These are phyloP conservation scores for Axea sp. DNA, from an alignment of 2,888 invertebrate genomes.

Conservation along the genomic window DNA sequence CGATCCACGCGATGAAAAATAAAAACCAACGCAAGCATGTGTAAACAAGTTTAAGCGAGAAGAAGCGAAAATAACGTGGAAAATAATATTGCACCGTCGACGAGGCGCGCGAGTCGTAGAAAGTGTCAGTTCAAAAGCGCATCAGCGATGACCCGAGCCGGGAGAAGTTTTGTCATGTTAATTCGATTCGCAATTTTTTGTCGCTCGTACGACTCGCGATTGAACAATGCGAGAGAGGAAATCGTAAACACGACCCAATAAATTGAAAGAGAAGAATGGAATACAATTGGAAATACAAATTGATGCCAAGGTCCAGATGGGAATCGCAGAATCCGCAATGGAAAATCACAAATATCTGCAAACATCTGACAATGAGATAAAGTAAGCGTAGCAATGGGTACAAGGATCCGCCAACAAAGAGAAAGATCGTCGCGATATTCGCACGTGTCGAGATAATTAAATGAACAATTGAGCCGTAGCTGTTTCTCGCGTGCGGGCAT, in stretches of 20 bases:
- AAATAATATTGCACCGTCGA: no score
- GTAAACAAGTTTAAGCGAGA: no score
- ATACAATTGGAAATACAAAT: constrained; percentile 59
- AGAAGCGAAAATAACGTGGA: no score
- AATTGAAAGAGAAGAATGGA: constrained; percentile 55
- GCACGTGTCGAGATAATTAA: constrained; percentile 59
- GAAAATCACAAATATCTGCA: constrained; percentile 61
- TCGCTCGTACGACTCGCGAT: constrained; percentile 12
- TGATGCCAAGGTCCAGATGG: constrained; percentile 62
- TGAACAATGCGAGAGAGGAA: constrained; percentile 65
- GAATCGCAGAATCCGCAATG: constrained; percentile 63
- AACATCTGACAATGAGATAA: constrained; percentile 62
- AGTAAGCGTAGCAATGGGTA: constrained; percentile 63
- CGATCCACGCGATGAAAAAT: no score
- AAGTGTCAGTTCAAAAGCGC: constrained; percentile 7
- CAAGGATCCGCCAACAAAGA: constrained; percentile 60
- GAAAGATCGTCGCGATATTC: constrained; percentile 59
- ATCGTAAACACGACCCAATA: constrained; percentile 51
- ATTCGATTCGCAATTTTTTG: constrained; percentile 32
- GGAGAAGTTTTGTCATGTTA: constrained; percentile 49
- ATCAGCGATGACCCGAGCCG: constrained; percentile 35
- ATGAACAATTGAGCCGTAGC: constrained; percentile 49
- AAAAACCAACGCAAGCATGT: no score
- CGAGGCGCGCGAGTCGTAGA: constrained; percentile 2
- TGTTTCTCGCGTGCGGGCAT: constrained; percentile 9